Evolutionary conservation across 2,888 invertebrate species (phyloP).

Genomic region (Drosophila subsilvestris): DNA sequence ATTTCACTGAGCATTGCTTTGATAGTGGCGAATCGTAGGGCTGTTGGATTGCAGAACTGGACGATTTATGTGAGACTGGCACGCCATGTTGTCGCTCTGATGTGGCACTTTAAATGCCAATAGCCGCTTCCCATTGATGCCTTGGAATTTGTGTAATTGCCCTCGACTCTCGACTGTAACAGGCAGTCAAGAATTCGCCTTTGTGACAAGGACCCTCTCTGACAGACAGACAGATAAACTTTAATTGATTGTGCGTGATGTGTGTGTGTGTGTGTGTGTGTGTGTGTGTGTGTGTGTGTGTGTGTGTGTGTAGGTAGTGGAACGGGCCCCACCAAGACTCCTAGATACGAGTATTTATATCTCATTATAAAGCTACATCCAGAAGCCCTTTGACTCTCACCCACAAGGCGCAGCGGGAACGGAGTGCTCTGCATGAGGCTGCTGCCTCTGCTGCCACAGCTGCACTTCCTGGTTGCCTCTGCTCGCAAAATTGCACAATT

Average conservation of each 20-base stretch:
- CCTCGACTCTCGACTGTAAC: conserved; percentile 27
- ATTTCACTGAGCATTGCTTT: conserved; percentile 11
- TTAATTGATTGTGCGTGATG: conserved; percentile 75
- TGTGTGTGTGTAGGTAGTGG: too few relatives aligned
- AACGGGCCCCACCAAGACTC: conserved; percentile 10
- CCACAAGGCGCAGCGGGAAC: conserved; percentile 17
- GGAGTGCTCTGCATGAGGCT: not conserved
- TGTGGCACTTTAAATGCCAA: conserved; percentile 67
- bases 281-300: conserved; percentile 16
- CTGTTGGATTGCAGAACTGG: conserved; percentile 36
- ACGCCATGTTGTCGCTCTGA: conserved; percentile 56
- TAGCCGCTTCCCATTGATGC: conserved; percentile 66
- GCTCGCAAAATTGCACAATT: conserved; percentile 70
- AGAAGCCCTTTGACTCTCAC: conserved; percentile 17
- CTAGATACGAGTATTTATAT: not conserved
- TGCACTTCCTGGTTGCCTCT: conserved; percentile 69
- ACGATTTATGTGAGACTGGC: conserved; percentile 72
- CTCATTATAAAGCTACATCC: not conserved
- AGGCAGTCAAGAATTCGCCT: conserved; percentile 38
- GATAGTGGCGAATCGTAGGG: not conserved
- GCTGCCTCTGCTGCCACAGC: conserved; percentile 16
- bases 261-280: conserved; percentile 27
- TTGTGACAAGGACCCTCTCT: conserved; percentile 37
- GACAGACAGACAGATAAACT: conserved; percentile 63
- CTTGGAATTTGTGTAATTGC: conserved; percentile 72